Conservation (phyloP, 2,797 vertebrate species). For the Eospalax fontanierii region DNA sequence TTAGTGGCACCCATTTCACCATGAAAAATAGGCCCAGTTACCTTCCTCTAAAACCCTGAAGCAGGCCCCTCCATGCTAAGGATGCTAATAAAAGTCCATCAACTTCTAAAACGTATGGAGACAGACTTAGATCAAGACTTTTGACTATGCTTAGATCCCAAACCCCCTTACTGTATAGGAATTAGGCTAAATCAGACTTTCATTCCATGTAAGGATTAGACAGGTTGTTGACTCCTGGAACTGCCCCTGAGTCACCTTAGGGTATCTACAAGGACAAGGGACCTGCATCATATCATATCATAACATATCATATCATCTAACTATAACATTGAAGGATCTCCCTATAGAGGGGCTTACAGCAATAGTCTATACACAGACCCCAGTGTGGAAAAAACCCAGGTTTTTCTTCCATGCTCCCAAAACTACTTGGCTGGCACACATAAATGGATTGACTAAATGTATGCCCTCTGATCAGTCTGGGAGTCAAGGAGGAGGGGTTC, state of each 20-base stretch:
- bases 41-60: not conserved
- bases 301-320: not conserved
- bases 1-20: not conserved
- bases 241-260: not conserved
- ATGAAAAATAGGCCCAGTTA: not conserved
- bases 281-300: not conserved
- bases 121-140: not conserved
- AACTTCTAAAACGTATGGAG: not conserved
- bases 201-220: not conserved
- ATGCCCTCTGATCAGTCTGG: not conserved
- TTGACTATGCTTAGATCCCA: not conserved
- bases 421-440: not conserved
- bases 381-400: too few species aligned
- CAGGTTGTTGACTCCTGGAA: too few species aligned
- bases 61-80: not conserved
- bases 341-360: too few species aligned
- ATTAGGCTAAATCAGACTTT: not conserved
- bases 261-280: not conserved
- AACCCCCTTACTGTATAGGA: not conserved
- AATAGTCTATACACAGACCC: not conserved
- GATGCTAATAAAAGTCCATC: not conserved
- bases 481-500: not conserved
- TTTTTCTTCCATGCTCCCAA: not conserved
- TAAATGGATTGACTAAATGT: not conserved
- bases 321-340: not conserved